Evolutionary conservation across 2,113 vertebrate species (phyloP).

Genomic region (Microtus pennsylvanicus): DNA sequence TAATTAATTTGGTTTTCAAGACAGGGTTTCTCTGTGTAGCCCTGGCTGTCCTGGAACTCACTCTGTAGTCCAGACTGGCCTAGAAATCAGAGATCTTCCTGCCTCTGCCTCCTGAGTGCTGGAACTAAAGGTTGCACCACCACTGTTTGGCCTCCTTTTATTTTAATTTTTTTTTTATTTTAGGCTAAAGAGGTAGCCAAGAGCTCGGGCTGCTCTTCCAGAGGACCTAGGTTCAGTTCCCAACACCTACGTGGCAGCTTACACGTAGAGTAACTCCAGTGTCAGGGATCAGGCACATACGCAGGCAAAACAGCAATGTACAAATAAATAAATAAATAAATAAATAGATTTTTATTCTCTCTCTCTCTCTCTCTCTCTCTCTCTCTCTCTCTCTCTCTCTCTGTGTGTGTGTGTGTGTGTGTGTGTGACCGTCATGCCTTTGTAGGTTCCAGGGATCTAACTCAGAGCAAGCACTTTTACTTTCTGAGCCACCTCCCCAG

Average conservation of each 20-base stretch:
- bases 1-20: no score
- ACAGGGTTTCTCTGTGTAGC: not conserved
- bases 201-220: not conserved
- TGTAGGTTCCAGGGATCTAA: not conserved
- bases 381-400: no score
- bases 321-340: no score
- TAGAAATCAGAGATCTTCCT: not conserved
- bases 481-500: not conserved
- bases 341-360: no score
- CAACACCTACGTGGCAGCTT: not conserved
- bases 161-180: not conserved
- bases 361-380: no score
- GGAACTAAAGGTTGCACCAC: not conserved
- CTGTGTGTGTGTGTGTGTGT: no score
- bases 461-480: not conserved
- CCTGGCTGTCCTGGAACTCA: not conserved
- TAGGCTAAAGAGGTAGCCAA: not conserved
- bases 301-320: no score
- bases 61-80: not conserved
- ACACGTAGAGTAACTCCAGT: not conserved
- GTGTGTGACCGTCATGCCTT: not conserved
- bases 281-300: no score
- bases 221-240: not conserved
- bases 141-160: not conserved
- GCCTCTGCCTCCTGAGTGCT: not conserved